Percentiles rank a stretch among this genome's conserved stretches.
Conservation (phyloP, 1,140 invertebrate genomes). For the Grapholita molesta region DNA sequence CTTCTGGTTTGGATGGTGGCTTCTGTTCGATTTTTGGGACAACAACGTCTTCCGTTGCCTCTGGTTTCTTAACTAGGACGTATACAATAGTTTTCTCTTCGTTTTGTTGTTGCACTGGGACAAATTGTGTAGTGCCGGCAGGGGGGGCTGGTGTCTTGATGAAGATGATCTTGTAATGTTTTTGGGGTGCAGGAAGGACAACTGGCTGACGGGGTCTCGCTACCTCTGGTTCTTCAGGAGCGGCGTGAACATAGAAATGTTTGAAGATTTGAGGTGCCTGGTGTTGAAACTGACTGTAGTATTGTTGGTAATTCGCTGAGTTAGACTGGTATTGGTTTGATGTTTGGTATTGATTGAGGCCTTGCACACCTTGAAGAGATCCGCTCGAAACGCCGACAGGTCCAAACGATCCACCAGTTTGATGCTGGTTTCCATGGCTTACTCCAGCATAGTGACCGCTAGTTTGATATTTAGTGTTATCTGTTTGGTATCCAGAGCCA, state of each 20-base stretch:
- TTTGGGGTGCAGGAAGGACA: conserved; percentile 70
- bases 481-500: background rate
- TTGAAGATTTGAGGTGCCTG: conserved; percentile 63
- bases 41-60: conserved; percentile 83
- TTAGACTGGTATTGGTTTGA: conserved; percentile 44
- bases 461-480: background rate
- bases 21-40: conserved; percentile 79
- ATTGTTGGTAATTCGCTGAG: conserved; percentile 44
- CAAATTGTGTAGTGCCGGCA: conserved; percentile 53
- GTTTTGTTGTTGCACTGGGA: conserved; percentile 71
- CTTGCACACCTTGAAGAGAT: conserved; percentile 18
- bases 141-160: conserved; percentile 84
- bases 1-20: conserved; percentile 62
- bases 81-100: conserved; percentile 92
- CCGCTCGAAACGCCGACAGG: background rate
- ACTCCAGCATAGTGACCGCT: conserved; percentile 12
- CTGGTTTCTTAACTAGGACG: conserved; percentile 89
- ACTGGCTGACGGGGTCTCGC: conserved; percentile 45
- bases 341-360: conserved; percentile 39
- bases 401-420: conserved; percentile 2
- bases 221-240: conserved; percentile 62
- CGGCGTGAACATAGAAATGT: conserved; percentile 66
- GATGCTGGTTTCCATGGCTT: conserved; percentile 21
- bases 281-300: conserved; percentile 44
- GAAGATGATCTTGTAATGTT: conserved; percentile 89